phyloP scores from a whole-genome alignment of 2,888 invertebrate species.

The Drosophila atripex region DNA sequence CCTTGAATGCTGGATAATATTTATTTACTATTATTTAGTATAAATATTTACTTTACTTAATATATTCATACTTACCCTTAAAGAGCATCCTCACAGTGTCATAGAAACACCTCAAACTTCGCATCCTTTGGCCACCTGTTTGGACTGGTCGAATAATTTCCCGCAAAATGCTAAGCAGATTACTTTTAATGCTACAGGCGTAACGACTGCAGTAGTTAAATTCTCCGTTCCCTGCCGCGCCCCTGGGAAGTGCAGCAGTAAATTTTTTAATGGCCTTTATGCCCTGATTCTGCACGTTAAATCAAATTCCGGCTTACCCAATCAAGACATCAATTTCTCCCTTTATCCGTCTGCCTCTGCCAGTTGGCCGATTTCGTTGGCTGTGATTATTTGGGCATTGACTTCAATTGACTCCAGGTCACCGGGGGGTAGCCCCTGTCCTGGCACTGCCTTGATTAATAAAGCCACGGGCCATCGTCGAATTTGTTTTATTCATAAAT shows the following conservation, averaged over 20 bases:
- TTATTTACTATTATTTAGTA: background rate
- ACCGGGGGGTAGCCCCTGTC: slow-evolving; percentile 8
- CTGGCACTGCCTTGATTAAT: slow-evolving; percentile 60
- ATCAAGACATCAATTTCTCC: slow-evolving; percentile 45
- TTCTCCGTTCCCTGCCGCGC: slow-evolving; percentile 45
- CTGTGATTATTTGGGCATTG: slow-evolving; percentile 61
- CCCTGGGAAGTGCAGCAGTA: slow-evolving; percentile 35
- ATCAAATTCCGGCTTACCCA: slow-evolving; percentile 67
- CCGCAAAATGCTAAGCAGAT: slow-evolving; percentile 65
- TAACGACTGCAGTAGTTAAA: slow-evolving; percentile 73
- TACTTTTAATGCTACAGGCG: slow-evolving; percentile 60
- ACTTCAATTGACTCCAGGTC: slow-evolving; percentile 58
- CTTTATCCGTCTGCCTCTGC: background rate
- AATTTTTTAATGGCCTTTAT: slow-evolving; percentile 46
- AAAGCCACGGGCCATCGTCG: slow-evolving; percentile 57
- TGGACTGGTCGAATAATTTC: slow-evolving; percentile 57
- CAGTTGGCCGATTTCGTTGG: background rate
- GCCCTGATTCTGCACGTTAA: slow-evolving; percentile 48
- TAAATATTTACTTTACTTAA: background rate
- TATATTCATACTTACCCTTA: background rate
- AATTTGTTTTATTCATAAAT: slow-evolving; percentile 70
- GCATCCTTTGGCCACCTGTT: slow-evolving; percentile 50
- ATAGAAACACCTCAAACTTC: background rate
- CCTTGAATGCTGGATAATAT: no score
- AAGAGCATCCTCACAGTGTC: slow-evolving; percentile 33